These are phyloP conservation scores for Drosophila stalkeri DNA, from an alignment of 2,888 invertebrate genomes.

Conservation along the genomic window DNA sequence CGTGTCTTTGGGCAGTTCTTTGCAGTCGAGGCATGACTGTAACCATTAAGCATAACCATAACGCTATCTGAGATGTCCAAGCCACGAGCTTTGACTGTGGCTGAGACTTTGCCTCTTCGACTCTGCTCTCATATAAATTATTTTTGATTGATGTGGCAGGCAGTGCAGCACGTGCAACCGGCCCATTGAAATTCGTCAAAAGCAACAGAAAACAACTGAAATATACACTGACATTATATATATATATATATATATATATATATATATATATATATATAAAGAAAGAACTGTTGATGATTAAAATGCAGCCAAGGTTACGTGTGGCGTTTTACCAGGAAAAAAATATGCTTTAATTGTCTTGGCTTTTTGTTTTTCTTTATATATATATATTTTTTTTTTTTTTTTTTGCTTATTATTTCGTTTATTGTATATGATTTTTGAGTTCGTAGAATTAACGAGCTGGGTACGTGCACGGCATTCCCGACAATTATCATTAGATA, in stretches of 20 bases:
- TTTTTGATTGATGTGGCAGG: constrained; percentile 75
- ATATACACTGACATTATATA: not conserved
- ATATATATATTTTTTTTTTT: not conserved
- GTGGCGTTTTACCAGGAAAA: constrained; percentile 55
- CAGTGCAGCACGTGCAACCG: constrained; percentile 68
- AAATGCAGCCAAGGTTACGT: constrained; percentile 80
- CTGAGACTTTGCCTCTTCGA: constrained; percentile 16
- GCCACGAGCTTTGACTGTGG: constrained; percentile 57
- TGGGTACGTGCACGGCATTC: constrained; percentile 69
- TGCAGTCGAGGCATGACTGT: constrained; percentile 45
- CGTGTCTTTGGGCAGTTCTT: constrained; percentile 53
- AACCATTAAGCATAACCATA: constrained; percentile 51
- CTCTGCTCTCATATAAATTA: constrained; percentile 76
- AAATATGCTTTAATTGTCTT: constrained; percentile 75
- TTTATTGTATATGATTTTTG: constrained; percentile 69
- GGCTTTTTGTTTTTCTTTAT: constrained; percentile 30
- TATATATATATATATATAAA: not conserved
- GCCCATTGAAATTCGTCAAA: constrained; percentile 59
- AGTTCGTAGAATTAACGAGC: constrained; percentile 76
- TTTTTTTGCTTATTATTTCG: constrained; percentile 22
- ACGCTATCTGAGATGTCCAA: constrained; percentile 60
- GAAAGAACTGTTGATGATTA: constrained; percentile 55
- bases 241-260: not conserved
- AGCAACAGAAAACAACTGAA: constrained; percentile 18
- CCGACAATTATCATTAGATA: constrained; percentile 36